These are phyloP conservation scores for Eurytoma californica DNA, from an alignment of 2,888 invertebrate genomes.

Conservation along the genomic window DNA sequence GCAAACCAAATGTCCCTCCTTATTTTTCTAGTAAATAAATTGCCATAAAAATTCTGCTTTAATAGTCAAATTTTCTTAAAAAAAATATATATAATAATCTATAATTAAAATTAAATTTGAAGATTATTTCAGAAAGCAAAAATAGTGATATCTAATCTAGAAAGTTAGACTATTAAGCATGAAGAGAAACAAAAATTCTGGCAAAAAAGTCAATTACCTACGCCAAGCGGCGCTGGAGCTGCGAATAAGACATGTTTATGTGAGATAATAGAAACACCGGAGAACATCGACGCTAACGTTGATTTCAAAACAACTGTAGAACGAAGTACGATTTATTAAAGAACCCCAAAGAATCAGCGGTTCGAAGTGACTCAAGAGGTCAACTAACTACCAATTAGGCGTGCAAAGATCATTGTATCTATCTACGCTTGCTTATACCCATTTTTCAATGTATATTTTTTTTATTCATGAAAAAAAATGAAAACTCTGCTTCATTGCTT, in stretches of 20 bases:
- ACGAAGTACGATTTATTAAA: conserved; percentile 45
- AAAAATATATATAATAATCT: background rate
- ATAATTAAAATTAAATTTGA: background rate
- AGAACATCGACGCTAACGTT: conserved; percentile 12
- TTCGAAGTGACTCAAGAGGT: conserved; percentile 55
- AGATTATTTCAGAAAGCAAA: background rate
- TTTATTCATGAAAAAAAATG: conserved; percentile 7
- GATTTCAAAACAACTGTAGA: conserved; percentile 19
- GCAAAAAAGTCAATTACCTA: conserved; percentile 39
- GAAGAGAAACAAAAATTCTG: conserved; percentile 16
- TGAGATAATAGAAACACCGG: conserved; percentile 23
- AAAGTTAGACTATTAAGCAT: conserved; percentile 23
- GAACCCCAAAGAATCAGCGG: conserved; percentile 57
- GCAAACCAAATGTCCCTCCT: background rate
- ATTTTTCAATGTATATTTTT: conserved; percentile 17
- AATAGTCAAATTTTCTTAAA: background rate
- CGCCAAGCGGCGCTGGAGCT: conserved; percentile 38
- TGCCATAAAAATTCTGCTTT: background rate
- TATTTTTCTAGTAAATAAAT: conserved; percentile 6
- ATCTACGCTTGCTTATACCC: conserved; percentile 23
- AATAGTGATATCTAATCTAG: background rate
- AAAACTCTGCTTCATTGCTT: conserved; percentile 66
- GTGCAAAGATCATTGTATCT: background rate
- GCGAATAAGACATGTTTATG: conserved; percentile 32
- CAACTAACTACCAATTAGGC: conserved; percentile 4